Base-by-base conservation (phyloP, 2,113 vertebrate genomes). In the Scartelaos histophorus region DNA sequence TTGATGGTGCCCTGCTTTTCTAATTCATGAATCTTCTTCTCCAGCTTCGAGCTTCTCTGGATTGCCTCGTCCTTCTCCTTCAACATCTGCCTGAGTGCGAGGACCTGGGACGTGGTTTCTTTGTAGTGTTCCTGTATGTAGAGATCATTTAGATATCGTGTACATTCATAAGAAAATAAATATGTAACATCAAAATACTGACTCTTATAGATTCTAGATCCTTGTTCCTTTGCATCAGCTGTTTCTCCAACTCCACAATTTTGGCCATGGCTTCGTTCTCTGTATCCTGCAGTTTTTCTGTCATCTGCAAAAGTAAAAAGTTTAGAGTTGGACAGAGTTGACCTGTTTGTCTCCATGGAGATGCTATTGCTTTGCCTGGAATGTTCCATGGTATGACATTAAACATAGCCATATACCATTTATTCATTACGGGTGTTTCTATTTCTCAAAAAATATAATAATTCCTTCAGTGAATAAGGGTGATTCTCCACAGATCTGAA, bases 211-310 rank as follows among this genome's bases (percentile, higher is more conserved):
- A 88, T 73, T 95, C 95, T 21, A 97, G 94, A 13, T 99, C 97
- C 87, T 98, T 98, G 84, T 98, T 96, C 25, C 94, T 93, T 67
- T 96, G 95, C 80, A 98, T 93, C 73, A 98, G 92, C 82, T 96
- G 96, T 87, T 97, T 98, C 90, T 99, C 97, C 88, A 99, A 91
- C 81, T 98, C 97, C 0, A 97, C 97, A 65, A 99, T 97, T 75
- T 97, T 94, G 88, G 96, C 95, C 94, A 99, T 96, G 70, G 96
- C 97, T 87, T 98, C 97, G 0, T 99, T 98, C 92, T 99, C 97
- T 77, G 95, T 92, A 89, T 99, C 97, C 91, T 96, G 94, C 80
- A 99, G 94, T 91, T 96, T 97, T 91, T 98, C 97, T 0, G 95
- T 95, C 79, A 98, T 93, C 97, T 94, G 25, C 7, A 25, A 22